Base-by-base conservation (phyloP, 1,140 invertebrate genomes). In the Drosophila nikananu region DNA sequence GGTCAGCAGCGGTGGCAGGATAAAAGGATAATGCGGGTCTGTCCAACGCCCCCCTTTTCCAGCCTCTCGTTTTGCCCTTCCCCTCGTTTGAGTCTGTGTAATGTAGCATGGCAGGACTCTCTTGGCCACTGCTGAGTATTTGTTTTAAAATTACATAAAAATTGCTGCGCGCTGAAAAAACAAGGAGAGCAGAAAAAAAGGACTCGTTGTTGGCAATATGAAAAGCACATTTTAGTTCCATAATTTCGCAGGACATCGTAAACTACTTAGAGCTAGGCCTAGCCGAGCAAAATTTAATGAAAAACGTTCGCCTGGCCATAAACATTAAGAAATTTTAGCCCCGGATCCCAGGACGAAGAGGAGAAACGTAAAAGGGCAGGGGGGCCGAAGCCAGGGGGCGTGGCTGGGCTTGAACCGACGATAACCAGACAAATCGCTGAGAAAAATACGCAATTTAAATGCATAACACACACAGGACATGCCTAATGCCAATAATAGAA, bases 371-470 rank as follows among this genome's bases (percentile, higher is more conserved):
- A n/a, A 21, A 21, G 7, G 30, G 19, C 3, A n/a, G 17, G 35
- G 19, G 51, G 19, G 19, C 3, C 7, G 19, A 7, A 15, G 37
- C 42, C 61, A 39, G 37, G 71, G 57, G 68, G 37, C 80, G 44
- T 52, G 51, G 52, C 70, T 37, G 32, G 57, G 35, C 61, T 64
- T 67, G 80, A 67, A 25, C 65, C 86, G 86, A 82, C 86, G 86
- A 91, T 91, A 91, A 91, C 81, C 87, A 92, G 91, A 92, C 91
- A 92, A 92, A 92, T 92, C 87, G 91, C 86, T 91, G 86, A 91
- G 89, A 92, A 92, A 92, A 92, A 92, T 92, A 92, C 91, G 91
- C 91, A 92, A 92, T 92, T 92, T 92, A 92, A 92, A 92, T 92
- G 91, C 91, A 92, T 92, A 92, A 92, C 91, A 92, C 91, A 92